Percentiles rank a stretch among this genome's conserved stretches.
Evolutionary conservation across 1,140 invertebrate species (phyloP).

Genomic region (Platorchestia sp.): DNA sequence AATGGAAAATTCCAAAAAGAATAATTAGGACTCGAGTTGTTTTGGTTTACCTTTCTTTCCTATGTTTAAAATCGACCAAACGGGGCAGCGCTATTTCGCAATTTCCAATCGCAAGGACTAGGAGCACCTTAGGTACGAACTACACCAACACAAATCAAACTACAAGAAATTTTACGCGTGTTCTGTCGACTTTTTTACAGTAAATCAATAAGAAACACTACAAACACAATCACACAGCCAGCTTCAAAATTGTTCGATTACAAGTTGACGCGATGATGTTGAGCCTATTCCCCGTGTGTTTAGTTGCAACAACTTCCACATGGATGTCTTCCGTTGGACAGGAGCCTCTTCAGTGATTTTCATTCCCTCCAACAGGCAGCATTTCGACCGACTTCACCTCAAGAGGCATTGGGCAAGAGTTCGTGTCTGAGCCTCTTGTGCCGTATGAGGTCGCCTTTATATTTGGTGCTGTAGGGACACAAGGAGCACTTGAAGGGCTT

Average conservation of each 20-base stretch:
- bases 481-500: conserved; percentile 45
- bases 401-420: not conserved
- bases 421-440: conserved; percentile 20
- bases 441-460: conserved; percentile 17
- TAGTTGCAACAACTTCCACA: not conserved
- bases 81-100: not conserved
- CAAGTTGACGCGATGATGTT: not conserved
- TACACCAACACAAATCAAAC: not conserved
- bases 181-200: not conserved
- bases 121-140: not conserved
- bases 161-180: not conserved
- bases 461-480: conserved; percentile 52
- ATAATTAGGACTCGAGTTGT: not conserved
- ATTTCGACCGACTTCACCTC: not conserved
- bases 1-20: not conserved
- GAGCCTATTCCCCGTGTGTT: no score
- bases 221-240: not conserved
- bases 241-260: not conserved
- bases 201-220: not conserved
- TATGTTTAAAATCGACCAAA: not conserved
- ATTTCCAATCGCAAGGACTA: not conserved
- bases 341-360: no score
- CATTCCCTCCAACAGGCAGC: not conserved
- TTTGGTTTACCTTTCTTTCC: not conserved
- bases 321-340: not conserved